phyloP scores from a whole-genome alignment of 2,888 invertebrate genomes.

The Phoenoteleia sp. region DNA sequence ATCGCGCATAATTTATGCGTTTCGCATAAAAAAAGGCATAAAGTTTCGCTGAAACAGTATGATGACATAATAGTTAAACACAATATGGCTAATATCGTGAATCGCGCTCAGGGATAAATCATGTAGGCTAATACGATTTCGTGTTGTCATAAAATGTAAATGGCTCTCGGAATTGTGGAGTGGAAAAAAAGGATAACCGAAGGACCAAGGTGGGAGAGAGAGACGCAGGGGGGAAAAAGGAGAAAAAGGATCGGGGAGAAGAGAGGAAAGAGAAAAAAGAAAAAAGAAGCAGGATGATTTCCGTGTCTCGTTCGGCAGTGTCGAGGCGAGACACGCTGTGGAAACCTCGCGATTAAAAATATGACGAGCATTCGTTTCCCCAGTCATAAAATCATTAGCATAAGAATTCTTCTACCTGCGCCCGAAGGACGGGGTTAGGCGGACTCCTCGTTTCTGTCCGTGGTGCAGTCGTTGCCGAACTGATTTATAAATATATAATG shows the following conservation, averaged over 20 bases:
- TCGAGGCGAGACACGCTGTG: constrained; percentile 77
- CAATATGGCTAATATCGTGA: constrained; percentile 67
- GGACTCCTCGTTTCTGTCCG: constrained; percentile 64
- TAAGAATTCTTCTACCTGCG: constrained; percentile 86
- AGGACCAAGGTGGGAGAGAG: not conserved
- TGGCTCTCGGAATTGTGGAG: constrained; percentile 71
- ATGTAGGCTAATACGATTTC: constrained; percentile 68
- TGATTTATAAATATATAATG: constrained; percentile 87
- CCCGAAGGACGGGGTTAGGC: constrained; percentile 68
- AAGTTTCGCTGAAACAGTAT: constrained; percentile 52
- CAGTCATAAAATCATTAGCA: constrained; percentile 87
- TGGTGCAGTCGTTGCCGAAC: constrained; percentile 78
- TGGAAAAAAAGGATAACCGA: constrained; percentile 22
- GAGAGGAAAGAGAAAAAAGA: constrained; percentile 21
- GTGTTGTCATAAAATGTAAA: constrained; percentile 74
- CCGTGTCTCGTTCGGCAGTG: constrained; percentile 73
- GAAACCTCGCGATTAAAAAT: constrained; percentile 86
- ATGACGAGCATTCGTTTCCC: constrained; percentile 86
- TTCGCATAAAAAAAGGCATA: constrained; percentile 6
- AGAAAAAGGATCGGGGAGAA: not conserved
- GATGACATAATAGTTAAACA: constrained; percentile 71
- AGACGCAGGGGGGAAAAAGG: not conserved
- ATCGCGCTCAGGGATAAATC: constrained; percentile 65
- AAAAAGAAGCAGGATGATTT: constrained; percentile 74
- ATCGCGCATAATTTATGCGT: constrained; percentile 47